phyloP scores from a whole-genome alignment of 2,797 vertebrate genomes.

The Acridotheres tristis region DNA sequence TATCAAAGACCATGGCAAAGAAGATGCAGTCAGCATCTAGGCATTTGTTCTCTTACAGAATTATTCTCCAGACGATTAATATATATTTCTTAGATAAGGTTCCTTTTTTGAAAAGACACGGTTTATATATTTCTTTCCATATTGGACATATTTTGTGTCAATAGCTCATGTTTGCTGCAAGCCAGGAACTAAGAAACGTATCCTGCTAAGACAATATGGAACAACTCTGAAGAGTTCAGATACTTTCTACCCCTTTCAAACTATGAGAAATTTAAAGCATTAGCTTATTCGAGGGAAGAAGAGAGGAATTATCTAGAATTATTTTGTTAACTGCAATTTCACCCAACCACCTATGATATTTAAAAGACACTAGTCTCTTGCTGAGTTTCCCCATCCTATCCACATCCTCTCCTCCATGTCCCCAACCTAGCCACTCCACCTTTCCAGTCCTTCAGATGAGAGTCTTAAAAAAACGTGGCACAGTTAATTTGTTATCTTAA shows the following conservation, averaged over 20 bases:
- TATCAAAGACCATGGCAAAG: neutral
- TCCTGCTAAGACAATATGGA: neutral
- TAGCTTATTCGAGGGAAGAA: neutral
- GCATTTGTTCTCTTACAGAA: neutral
- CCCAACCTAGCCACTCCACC: neutral
- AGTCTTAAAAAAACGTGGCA: neutral
- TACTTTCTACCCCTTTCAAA: neutral
- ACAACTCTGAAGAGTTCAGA: neutral
- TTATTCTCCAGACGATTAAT: neutral
- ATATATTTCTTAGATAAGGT: neutral
- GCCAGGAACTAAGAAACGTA: neutral
- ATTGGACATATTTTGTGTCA: neutral
- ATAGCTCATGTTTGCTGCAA: neutral
- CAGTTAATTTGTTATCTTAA: neutral
- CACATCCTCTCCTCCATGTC: neutral
- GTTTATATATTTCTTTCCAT: neutral
- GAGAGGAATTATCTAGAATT: neutral
- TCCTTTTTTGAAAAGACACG: neutral
- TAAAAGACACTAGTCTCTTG: neutral
- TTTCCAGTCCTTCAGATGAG: neutral
- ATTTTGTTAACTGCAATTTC: neutral
- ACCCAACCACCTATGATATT: neutral
- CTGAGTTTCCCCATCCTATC: neutral
- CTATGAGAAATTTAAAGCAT: neutral
- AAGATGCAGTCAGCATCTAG: neutral